Evolutionary conservation across 2,113 vertebrate species (phyloP).

Genomic region (Tyto alba): DNA sequence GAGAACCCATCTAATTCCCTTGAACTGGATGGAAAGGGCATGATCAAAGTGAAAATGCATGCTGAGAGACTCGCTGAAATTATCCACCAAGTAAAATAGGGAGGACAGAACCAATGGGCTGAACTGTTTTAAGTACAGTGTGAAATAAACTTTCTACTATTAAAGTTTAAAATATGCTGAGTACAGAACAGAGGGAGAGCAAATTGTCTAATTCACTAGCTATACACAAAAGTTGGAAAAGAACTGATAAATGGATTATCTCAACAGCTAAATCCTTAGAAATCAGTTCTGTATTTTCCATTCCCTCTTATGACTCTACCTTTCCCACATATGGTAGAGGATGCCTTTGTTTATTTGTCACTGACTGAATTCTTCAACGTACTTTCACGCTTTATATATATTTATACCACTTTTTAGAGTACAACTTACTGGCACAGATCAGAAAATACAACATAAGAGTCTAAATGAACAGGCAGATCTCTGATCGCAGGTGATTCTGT

Average conservation of each 20-base stretch:
- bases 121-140: not conserved
- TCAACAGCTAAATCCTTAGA: not conserved
- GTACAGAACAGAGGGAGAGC: not conserved
- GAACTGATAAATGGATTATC: not conserved
- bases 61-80: not conserved
- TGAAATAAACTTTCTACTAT: not conserved
- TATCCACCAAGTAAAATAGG: not conserved
- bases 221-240: not conserved
- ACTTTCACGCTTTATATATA: not conserved
- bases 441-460: not conserved
- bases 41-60: not conserved
- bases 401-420: not conserved
- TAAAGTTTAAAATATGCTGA: not conserved
- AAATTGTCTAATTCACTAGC: not conserved
- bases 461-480: not conserved
- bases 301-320: not conserved
- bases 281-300: not conserved
- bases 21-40: not conserved
- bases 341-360: not conserved
- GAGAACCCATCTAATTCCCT: not conserved
- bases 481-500: not conserved
- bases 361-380: not conserved
- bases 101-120: not conserved
- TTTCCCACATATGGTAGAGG: not conserved
- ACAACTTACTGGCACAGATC: not conserved